These are phyloP conservation scores for Malurus splendens DNA, from an alignment of 2,797 vertebrate genomes.

Conservation along the genomic window DNA sequence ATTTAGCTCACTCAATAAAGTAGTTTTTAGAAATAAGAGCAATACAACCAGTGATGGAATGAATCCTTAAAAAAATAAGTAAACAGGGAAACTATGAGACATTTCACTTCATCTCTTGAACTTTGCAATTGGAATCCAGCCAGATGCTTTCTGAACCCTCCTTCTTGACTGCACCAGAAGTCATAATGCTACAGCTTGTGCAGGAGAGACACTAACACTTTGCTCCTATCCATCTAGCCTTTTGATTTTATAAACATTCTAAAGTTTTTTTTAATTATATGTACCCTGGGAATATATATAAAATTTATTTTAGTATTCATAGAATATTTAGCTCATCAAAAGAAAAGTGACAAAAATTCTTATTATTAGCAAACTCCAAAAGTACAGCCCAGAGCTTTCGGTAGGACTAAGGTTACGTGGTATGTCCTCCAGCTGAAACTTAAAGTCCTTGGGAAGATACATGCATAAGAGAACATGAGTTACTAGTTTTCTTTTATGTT, in stretches of 20 bases:
- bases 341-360: neutral
- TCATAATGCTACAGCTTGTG: neutral
- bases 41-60: neutral
- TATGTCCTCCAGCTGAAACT: neutral
- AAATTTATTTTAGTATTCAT: neutral
- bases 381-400: neutral
- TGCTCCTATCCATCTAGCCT: neutral
- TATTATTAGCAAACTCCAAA: neutral
- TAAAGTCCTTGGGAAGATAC: neutral
- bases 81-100: constrained; percentile 15
- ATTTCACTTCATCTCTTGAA: constrained; percentile 22
- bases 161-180: constrained; percentile 36
- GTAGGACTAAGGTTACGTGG: neutral
- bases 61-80: constrained; percentile 1
- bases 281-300: neutral
- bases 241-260: neutral
- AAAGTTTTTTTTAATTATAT: neutral
- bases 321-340: neutral
- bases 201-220: neutral
- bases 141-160: constrained; percentile 48
- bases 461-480: neutral
- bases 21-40: constrained; percentile 21
- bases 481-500: neutral
- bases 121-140: constrained; percentile 60
- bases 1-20: constrained; percentile 2